Percentiles rank a stretch among this genome's conserved stretches.
These are phyloP conservation scores for Apolygus lucorum DNA, from an alignment of 1,140 invertebrate genomes.

Conservation along the genomic window DNA sequence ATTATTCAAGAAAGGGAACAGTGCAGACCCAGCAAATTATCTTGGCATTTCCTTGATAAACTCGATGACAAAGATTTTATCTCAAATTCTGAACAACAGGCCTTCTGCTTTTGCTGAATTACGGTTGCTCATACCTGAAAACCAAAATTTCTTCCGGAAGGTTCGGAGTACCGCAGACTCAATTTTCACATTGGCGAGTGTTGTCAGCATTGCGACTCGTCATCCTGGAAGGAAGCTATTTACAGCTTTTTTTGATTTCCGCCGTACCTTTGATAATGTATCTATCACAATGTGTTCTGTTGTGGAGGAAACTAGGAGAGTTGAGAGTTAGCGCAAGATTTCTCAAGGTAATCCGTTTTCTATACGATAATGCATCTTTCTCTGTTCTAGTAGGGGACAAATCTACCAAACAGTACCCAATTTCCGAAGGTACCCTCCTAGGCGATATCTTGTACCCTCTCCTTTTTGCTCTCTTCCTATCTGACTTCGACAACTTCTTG, in stretches of 20 bases:
- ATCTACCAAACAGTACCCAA: conserved; percentile 13
- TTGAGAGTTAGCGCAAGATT: conserved; percentile 33
- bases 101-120: neutral
- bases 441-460: conserved; percentile 29
- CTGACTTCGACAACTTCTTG: conserved; percentile 27
- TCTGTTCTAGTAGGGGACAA: conserved; percentile 23
- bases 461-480: conserved; percentile 28
- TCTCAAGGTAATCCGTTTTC: conserved; percentile 26
- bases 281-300: conserved; percentile 27
- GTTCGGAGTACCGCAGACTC: neutral
- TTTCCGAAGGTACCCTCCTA: conserved; percentile 31
- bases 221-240: conserved; percentile 21
- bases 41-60: neutral
- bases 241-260: conserved; percentile 33
- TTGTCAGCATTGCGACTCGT: neutral
- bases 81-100: neutral
- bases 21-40: neutral
- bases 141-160: neutral
- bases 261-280: conserved; percentile 31
- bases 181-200: neutral
- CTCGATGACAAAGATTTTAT: neutral
- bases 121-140: neutral
- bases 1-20: conserved; percentile 5
- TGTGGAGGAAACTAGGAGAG: conserved; percentile 31
- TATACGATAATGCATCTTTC: conserved; percentile 32